Conservation (phyloP, 2,797 vertebrate genomes). For the Anabacerthia variegaticeps region DNA sequence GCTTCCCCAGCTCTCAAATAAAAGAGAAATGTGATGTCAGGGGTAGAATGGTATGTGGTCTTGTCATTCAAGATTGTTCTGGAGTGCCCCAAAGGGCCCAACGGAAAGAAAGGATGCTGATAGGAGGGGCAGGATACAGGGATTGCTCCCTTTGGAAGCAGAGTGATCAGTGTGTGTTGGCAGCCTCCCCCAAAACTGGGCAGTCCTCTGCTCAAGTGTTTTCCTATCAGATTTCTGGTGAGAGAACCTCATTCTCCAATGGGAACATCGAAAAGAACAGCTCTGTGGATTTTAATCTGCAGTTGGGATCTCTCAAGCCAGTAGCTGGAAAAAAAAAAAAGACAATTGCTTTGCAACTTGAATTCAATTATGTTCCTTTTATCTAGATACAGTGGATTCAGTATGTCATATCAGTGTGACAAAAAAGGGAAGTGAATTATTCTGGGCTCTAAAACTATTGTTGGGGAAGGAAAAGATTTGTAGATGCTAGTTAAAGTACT, state of each 20-base stretch:
- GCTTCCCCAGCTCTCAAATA: neutral
- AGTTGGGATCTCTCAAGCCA: neutral
- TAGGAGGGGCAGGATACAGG: neutral
- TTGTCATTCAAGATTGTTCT: neutral
- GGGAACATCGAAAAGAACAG: neutral
- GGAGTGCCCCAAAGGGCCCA: neutral
- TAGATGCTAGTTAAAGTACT: slow-evolving; percentile 41
- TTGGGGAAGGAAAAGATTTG: slow-evolving; percentile 41
- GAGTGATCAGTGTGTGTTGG: neutral
- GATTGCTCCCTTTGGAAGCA: neutral
- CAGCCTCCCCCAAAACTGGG: neutral
- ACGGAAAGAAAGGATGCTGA: neutral
- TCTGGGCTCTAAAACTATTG: slow-evolving; percentile 5
- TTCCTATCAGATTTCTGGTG: neutral
- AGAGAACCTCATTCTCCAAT: neutral
- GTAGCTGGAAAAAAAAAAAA: neutral
- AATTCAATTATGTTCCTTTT: slow-evolving; percentile 13
- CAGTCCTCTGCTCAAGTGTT: neutral
- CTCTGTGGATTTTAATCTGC: neutral
- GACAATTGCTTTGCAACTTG: neutral
- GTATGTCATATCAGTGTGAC: neutral
- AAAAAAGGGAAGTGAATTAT: slow-evolving; percentile 37
- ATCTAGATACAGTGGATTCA: neutral
- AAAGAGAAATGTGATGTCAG: neutral
- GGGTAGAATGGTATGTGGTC: neutral